Conservation (phyloP, 2,797 vertebrate species). For the Poeciliopsis paucimaculata region DNA sequence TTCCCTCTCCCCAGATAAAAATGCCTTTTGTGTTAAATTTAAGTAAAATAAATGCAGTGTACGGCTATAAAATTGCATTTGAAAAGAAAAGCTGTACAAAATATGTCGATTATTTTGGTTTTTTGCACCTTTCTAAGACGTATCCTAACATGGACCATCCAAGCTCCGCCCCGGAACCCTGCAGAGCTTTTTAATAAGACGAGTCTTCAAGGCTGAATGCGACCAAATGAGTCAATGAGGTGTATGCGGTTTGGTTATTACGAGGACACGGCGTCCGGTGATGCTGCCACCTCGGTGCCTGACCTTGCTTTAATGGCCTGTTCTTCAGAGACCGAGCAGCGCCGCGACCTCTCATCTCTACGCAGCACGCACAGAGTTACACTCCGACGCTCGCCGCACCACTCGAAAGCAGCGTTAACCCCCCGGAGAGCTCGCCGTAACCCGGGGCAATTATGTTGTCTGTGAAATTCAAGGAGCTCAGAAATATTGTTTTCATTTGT, state of each 20-base stretch:
- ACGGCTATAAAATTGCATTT: background rate
- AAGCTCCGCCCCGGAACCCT: background rate
- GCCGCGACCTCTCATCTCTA: constrained; percentile 60
- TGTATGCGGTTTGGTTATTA: constrained; percentile 47
- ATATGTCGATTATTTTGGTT: too few species aligned
- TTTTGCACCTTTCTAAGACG: too few species aligned
- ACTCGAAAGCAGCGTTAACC: constrained; percentile 61
- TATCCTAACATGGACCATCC: background rate
- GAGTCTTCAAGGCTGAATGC: constrained; percentile 27
- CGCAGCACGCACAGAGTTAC: constrained; percentile 44
- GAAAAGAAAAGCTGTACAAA: too few species aligned
- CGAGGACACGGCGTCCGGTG: constrained; percentile 56
- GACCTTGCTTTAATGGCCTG: constrained; percentile 65
- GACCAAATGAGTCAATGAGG: constrained; percentile 44
- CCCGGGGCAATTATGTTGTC: constrained; percentile 54
- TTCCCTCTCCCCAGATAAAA: too few species aligned
- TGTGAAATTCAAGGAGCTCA: constrained; percentile 38
- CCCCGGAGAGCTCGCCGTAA: constrained; percentile 50
- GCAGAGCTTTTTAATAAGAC: constrained; percentile 17
- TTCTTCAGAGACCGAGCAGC: constrained; percentile 63
- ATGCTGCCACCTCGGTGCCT: constrained; percentile 65
- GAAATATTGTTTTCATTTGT: constrained; percentile 44
- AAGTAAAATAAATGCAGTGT: background rate
- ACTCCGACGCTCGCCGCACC: constrained; percentile 26
- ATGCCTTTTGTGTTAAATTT: background rate